These are phyloP conservation scores for Trichomycterus rosablanca DNA, from an alignment of 2,113 vertebrate genomes.

Conservation along the genomic window DNA sequence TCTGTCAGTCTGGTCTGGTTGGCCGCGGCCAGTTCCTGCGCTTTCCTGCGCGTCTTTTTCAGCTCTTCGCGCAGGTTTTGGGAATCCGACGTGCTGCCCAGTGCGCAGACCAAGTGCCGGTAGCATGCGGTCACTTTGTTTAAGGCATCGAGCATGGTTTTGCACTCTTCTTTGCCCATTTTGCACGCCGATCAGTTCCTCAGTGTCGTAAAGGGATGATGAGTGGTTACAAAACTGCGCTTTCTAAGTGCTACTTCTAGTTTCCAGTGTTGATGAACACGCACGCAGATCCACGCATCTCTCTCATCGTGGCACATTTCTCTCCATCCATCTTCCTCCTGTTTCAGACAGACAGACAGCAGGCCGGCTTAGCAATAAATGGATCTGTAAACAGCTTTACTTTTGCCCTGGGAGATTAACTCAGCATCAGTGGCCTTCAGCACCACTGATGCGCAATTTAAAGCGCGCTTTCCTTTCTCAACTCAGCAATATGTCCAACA, in stretches of 20 bases:
- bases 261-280: slow-evolving; percentile 48
- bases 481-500: neutral
- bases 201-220: neutral
- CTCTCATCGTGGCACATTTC: slow-evolving; percentile 54
- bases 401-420: slow-evolving; percentile 54
- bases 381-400: slow-evolving; percentile 63
- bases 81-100: slow-evolving; percentile 91
- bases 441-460: slow-evolving; percentile 18
- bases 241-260: slow-evolving; percentile 53
- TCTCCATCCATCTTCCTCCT: slow-evolving; percentile 65
- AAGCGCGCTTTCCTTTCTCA: slow-evolving; percentile 27
- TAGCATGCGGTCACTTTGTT: slow-evolving; percentile 92
- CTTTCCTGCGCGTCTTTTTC: slow-evolving; percentile 85
- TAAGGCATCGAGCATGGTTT: slow-evolving; percentile 88
- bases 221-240: too few species aligned
- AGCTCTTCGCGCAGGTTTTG: slow-evolving; percentile 90
- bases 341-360: slow-evolving; percentile 38
- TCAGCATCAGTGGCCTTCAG: slow-evolving; percentile 38
- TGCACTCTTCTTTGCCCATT: slow-evolving; percentile 91
- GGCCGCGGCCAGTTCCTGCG: slow-evolving; percentile 85
- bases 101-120: slow-evolving; percentile 85
- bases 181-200: neutral
- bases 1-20: slow-evolving; percentile 80
- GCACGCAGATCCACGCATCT: slow-evolving; percentile 57
- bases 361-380: slow-evolving; percentile 63